phyloP scores from a whole-genome alignment of 2,113 vertebrate species.

The Solenodon paradoxus region DNA sequence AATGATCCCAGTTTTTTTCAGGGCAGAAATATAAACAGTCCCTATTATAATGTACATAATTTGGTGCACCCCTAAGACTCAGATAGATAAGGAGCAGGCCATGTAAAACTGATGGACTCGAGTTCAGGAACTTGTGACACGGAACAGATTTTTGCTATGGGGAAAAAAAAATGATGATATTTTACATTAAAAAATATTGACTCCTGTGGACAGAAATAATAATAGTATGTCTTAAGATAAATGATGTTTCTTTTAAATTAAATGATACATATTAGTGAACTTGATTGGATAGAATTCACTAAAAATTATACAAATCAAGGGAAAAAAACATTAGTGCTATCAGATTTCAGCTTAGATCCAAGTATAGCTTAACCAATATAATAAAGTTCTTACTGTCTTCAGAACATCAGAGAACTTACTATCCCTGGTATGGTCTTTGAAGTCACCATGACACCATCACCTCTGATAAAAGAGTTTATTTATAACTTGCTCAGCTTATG shows the following conservation, averaged over 20 bases:
- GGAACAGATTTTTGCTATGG: not conserved
- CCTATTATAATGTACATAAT: no score
- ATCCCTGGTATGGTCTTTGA: conserved; percentile 85
- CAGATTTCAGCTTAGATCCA: conserved; percentile 74
- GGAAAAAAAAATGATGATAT: not conserved
- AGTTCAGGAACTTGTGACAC: not conserved
- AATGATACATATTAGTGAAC: conserved; percentile 63
- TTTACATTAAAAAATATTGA: conserved; percentile 11
- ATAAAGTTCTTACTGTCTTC: conserved; percentile 84
- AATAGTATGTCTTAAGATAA: conserved; percentile 5
- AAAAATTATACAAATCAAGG: conserved; percentile 65
- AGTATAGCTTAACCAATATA: conserved; percentile 72
- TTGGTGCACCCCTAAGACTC: no score
- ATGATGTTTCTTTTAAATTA: conserved; percentile 25
- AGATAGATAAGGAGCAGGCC: no score
- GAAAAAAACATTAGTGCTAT: conserved; percentile 67
- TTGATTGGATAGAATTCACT: conserved; percentile 74
- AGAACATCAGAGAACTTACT: conserved; percentile 85
- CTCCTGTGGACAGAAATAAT: not conserved
- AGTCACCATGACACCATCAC: conserved; percentile 85
- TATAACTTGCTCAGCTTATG: conserved; percentile 87
- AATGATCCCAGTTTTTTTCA: not conserved
- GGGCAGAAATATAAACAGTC: no score
- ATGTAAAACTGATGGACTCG: no score
- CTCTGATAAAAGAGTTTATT: conserved; percentile 90